phyloP scores from a whole-genome alignment of 2,113 vertebrate species.

The Chloropsis cyanopogon region DNA sequence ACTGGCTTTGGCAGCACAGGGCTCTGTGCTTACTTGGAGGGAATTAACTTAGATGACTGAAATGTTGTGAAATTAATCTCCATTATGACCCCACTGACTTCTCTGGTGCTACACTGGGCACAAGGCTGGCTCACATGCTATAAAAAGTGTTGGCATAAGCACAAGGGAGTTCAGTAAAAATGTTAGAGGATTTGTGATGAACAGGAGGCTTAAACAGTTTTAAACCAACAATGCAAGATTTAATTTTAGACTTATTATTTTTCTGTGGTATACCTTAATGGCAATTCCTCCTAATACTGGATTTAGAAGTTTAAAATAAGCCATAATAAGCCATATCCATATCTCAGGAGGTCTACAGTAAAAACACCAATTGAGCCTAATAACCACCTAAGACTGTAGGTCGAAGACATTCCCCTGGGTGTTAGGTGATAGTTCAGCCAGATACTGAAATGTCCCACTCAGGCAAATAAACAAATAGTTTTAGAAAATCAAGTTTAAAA shows the following conservation, averaged over 20 bases:
- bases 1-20: background rate
- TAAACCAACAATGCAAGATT: background rate
- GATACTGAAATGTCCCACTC: background rate
- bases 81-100: background rate
- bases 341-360: background rate
- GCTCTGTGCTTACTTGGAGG: background rate
- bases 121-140: background rate
- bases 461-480: background rate
- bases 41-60: background rate
- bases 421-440: background rate
- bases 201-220: conserved; percentile 11
- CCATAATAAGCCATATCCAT: background rate
- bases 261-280: background rate
- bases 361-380: background rate
- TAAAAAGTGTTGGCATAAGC: background rate
- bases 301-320: conserved; percentile 37
- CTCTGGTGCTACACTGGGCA: background rate
- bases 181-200: background rate
- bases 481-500: background rate
- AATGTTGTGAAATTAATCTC: background rate
- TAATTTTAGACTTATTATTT: background rate
- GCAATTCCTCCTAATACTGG: conserved; percentile 30
- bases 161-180: background rate
- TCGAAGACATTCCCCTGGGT: background rate
- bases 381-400: background rate